A percentile compares a stretch with the other conserved stretches of the same genome.
phyloP scores from a whole-genome alignment of 30 jellyfish, hydroid and myxozoan genomes.

The Pseudorhiza aurosa region DNA sequence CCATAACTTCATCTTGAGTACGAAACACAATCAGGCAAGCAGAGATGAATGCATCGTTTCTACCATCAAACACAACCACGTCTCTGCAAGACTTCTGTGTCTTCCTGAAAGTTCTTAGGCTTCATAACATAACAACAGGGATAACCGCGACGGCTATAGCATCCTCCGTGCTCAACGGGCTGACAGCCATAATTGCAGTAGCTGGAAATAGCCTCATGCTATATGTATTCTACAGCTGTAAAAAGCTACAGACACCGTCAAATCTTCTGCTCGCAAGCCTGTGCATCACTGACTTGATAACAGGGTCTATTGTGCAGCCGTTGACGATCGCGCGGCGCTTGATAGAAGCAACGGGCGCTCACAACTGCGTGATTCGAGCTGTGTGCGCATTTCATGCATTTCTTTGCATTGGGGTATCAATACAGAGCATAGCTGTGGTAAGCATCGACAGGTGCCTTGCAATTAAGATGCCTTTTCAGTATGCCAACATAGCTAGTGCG shows the following conservation, averaged over 20 bases:
- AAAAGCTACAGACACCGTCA: slow-evolving; percentile 63
- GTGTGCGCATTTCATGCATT: slow-evolving; percentile 70
- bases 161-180: slow-evolving; percentile 34
- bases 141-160: slow-evolving; percentile 51
- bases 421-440: slow-evolving; percentile 58
- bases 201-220: slow-evolving; percentile 57
- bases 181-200: slow-evolving; percentile 49
- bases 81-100: slow-evolving; percentile 30
- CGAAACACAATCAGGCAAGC: no score
- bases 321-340: slow-evolving; percentile 51
- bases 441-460: slow-evolving; percentile 71
- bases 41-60: not conserved
- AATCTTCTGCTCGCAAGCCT: slow-evolving; percentile 56
- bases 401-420: slow-evolving; percentile 52
- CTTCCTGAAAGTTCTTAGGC: slow-evolving; percentile 24
- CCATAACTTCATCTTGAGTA: no score
- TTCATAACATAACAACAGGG: slow-evolving; percentile 22
- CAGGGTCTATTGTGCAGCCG: slow-evolving; percentile 64
- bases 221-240: slow-evolving; percentile 48
- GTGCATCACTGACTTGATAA: slow-evolving; percentile 52
- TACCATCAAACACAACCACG: not conserved
- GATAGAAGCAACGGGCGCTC: slow-evolving; percentile 63
- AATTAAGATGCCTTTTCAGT: slow-evolving; percentile 53
- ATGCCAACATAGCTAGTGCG: slow-evolving; percentile 44
- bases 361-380: slow-evolving; percentile 59